Evolutionary conservation across 2,888 invertebrate species (phyloP).

Genomic region (Anthrax anthrax): DNA sequence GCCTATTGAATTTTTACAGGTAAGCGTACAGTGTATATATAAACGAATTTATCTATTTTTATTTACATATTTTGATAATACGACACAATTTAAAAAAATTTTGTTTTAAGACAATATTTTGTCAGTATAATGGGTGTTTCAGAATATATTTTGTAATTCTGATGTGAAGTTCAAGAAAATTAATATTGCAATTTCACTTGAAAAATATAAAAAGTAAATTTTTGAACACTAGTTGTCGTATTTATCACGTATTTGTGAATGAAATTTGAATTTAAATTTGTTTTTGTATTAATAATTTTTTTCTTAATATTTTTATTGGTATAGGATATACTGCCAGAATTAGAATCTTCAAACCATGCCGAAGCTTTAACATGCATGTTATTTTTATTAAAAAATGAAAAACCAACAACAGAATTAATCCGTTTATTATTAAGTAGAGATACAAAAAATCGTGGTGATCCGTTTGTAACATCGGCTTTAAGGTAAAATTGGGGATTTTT

Average conservation of each 20-base stretch:
- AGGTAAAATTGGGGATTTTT: conserved; percentile 35
- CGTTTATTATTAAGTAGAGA: conserved; percentile 67
- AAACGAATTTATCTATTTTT: too few relatives aligned
- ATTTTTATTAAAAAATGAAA: conserved; percentile 81
- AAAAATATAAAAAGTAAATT: too few relatives aligned
- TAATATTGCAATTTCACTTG: too few relatives aligned
- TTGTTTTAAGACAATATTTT: too few relatives aligned
- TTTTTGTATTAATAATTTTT: too few relatives aligned
- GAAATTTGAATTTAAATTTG: too few relatives aligned
- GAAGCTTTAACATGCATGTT: conserved; percentile 86
- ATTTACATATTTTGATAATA: background rate
- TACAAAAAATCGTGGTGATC: conserved; percentile 56
- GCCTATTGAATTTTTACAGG: conserved; percentile 69
- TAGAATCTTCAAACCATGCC: conserved; percentile 72
- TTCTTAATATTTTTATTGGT: too few relatives aligned
- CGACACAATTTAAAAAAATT: background rate
- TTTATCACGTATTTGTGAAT: too few relatives aligned
- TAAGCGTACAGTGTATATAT: conserved; percentile 10
- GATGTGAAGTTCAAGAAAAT: too few relatives aligned
- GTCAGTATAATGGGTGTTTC: too few relatives aligned
- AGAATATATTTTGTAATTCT: too few relatives aligned
- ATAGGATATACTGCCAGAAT: conserved; percentile 45
- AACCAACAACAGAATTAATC: conserved; percentile 73
- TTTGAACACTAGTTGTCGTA: too few relatives aligned
- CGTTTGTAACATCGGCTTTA: conserved; percentile 80